A percentile compares a stretch with the other conserved stretches of the same genome.
Conservation (phyloP, 1,140 invertebrate species). For the Potamilus streckersoni region DNA sequence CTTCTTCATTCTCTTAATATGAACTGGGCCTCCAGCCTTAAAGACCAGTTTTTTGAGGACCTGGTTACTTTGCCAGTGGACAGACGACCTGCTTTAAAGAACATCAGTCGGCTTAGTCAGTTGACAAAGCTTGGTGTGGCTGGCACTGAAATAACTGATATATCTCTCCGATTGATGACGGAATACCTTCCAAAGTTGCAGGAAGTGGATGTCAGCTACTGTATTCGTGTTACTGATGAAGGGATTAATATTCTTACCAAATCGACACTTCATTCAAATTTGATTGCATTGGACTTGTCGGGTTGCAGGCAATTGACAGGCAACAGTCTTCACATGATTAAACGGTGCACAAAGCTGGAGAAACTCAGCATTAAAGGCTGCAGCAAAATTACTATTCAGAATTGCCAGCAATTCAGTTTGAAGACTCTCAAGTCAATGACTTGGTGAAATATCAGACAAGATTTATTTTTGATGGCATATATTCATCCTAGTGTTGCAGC, state of each 20-base stretch:
- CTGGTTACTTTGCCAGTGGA: slow-evolving; percentile 83
- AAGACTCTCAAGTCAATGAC: too few relatives aligned
- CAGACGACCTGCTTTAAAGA: slow-evolving; percentile 84
- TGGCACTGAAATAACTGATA: slow-evolving; percentile 90
- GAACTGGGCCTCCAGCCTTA: slow-evolving; percentile 83
- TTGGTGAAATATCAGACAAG: too few relatives aligned
- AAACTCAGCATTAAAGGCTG: slow-evolving; percentile 25
- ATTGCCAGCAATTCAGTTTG: slow-evolving; percentile 8
- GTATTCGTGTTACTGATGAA: slow-evolving; percentile 86
- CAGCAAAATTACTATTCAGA: slow-evolving; percentile 28
- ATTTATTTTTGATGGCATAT: too few relatives aligned
- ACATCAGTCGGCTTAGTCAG: slow-evolving; percentile 82
- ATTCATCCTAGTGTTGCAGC: too few relatives aligned
- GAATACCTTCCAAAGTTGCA: slow-evolving; percentile 81
- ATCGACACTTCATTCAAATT: slow-evolving; percentile 20
- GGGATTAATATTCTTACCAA: slow-evolving; percentile 84
- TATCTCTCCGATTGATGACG: slow-evolving; percentile 83
- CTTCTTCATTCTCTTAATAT: slow-evolving; percentile 81
- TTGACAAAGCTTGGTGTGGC: slow-evolving; percentile 81
- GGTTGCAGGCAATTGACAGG: slow-evolving; percentile 87
- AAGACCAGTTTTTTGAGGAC: slow-evolving; percentile 84
- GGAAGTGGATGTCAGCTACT: slow-evolving; percentile 84
- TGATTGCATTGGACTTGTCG: slow-evolving; percentile 78
- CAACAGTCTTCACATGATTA: slow-evolving; percentile 81
- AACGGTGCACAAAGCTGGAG: slow-evolving; percentile 53